Evolutionary conservation across 1,140 invertebrate genomes (phyloP), one percentile per base, ranked within the genome.

Genomic region (Zaprionus taronus): DNA sequence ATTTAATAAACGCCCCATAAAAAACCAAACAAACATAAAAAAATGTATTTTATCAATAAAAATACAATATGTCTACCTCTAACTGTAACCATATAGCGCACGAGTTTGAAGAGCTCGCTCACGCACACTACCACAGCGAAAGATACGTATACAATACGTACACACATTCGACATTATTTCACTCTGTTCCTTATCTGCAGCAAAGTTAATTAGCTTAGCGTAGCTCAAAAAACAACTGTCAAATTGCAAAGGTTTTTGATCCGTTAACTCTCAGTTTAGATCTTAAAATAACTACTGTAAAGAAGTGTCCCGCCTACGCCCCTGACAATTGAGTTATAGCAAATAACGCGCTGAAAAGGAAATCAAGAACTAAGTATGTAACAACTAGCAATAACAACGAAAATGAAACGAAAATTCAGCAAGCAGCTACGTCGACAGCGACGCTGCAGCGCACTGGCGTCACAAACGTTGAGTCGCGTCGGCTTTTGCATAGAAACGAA

Each of bases 381-480:
- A 78, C 70, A 74, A 78, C 70, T 58, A 83, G 75, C 71, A 68
- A 81, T 72, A 83, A 71, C 15, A 68, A 56, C 71, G 60, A 60
- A 86, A 83, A 69, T 78, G 77, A 80, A 83, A 75, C 75, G 60
- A 71, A 87, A 80, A 71, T 81, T 71, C 72, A 75, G 70, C 71
- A 56, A 17, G 71, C 74, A 65, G 77, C 82, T 15, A 20, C 56
- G 68, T 24, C 65, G 61, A 38, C 68, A 58, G 71, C 76, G 60
- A 64, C 70, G 77, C 58, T 20, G 58, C 68, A 24, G 5, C 31
- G 9, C 31, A 58, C 24, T 38, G 36, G 55, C 73, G 68, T 76
- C 56, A 62, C 34, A 17, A 47, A 47, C 38, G 36, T 56, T 47
- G 26, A 11, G 49, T 47, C 4, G 12, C 7, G 53, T 62, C 49